Conservation (phyloP, 1,140 invertebrate species). For the Ostrea denselamellosa region DNA sequence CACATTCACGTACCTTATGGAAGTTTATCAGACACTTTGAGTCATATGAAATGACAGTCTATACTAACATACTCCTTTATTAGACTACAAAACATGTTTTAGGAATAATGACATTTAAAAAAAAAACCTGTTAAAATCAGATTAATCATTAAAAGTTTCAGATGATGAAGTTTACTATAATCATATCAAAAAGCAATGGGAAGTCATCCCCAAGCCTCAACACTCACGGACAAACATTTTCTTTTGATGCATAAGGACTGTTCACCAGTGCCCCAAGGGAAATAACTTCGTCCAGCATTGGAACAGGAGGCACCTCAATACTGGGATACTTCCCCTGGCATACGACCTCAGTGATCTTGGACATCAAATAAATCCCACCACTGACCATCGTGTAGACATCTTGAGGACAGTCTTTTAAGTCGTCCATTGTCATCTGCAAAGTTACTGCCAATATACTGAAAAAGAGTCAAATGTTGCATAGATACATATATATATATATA, state of each 20-base stretch:
- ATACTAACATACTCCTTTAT: too few species aligned
- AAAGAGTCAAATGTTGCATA: too few species aligned
- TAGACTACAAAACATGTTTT: too few species aligned
- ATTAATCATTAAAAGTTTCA: too few species aligned
- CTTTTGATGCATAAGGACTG: constrained; percentile 30
- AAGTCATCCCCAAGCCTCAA: background rate
- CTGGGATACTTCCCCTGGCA: background rate
- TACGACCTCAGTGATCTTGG: background rate
- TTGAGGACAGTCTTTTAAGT: constrained; percentile 12
- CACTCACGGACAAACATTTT: constrained; percentile 18
- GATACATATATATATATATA: too few species aligned
- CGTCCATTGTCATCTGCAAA: background rate
- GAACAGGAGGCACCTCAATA: background rate
- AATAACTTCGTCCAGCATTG: constrained; percentile 9
- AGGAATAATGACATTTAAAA: too few species aligned
- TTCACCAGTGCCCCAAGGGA: background rate
- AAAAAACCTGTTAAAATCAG: too few species aligned
- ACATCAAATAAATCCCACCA: background rate
- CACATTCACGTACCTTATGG: too few species aligned
- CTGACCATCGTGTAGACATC: constrained; percentile 16
- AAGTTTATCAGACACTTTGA: too few species aligned
- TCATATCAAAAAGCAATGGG: too few species aligned
- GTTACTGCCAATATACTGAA: constrained; percentile 4
- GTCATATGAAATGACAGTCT: too few species aligned
- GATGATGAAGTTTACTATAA: too few species aligned